phyloP scores from a whole-genome alignment of 2,888 invertebrate species.

The Lutraria lutraria region DNA sequence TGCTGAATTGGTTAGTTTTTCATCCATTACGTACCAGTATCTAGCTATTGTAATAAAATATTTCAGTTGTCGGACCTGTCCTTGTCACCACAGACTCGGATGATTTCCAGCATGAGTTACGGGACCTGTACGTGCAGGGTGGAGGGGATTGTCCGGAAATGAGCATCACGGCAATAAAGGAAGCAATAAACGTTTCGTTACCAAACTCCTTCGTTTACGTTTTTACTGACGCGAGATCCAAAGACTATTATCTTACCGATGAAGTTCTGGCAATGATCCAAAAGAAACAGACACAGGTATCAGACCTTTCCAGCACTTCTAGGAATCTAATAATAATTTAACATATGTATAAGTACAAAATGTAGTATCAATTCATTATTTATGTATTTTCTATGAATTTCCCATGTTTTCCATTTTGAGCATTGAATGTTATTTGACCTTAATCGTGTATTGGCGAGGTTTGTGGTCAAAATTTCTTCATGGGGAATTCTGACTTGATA shows the following conservation, averaged over 20 bases:
- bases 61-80: constrained; percentile 88
- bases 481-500: too few species aligned
- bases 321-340: background rate
- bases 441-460: too few species aligned
- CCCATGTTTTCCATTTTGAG: too few species aligned
- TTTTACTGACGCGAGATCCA: constrained; percentile 92
- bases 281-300: constrained; percentile 91
- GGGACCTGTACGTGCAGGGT: constrained; percentile 89
- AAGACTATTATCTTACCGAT: constrained; percentile 90
- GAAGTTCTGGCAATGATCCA: constrained; percentile 91
- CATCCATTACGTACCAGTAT: too few species aligned
- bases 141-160: constrained; percentile 93
- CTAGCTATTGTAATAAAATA: too few species aligned
- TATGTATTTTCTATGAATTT: too few species aligned
- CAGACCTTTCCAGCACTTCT: constrained; percentile 11
- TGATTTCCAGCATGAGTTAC: constrained; percentile 89
- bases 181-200: constrained; percentile 90
- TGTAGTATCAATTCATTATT: too few species aligned
- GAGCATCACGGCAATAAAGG: constrained; percentile 90
- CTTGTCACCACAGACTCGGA: constrained; percentile 90
- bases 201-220: constrained; percentile 92
- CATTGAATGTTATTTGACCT: too few species aligned
- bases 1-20: too few species aligned
- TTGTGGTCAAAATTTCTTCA: too few species aligned
- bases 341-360: too few species aligned